Conservation (phyloP, 2,888 invertebrate genomes). For the Prosapia bicincta region DNA sequence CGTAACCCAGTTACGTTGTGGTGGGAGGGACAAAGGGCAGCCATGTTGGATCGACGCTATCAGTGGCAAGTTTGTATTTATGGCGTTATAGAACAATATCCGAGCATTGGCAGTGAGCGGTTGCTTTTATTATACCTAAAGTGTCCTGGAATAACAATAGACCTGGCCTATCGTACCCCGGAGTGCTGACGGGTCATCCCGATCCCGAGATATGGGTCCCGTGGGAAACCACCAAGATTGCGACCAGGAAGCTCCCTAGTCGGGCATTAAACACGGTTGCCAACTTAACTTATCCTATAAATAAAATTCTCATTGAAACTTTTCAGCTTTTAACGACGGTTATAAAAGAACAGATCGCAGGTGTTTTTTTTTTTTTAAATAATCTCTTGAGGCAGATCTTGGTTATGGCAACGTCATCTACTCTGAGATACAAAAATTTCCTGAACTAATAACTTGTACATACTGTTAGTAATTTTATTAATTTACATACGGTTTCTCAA, state of each 20-base stretch:
- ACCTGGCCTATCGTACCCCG: background rate
- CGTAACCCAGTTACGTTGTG: background rate
- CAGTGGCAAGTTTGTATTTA: background rate
- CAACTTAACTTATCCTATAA: background rate
- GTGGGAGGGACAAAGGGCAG: background rate
- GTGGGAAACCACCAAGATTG: background rate
- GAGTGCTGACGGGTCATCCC: background rate
- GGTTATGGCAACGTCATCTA: too few species aligned
- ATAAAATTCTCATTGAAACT: background rate
- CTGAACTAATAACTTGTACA: too few species aligned
- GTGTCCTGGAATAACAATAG: background rate
- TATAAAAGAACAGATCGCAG: background rate
- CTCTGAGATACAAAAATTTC: too few species aligned
- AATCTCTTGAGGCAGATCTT: too few species aligned
- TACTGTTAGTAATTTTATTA: too few species aligned
- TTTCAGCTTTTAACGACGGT: background rate
- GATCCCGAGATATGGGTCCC: background rate
- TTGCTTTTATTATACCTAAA: background rate
- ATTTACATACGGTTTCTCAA: too few species aligned
- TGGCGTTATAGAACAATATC: background rate
- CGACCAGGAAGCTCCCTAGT: background rate
- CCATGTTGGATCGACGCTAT: background rate
- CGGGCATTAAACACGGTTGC: background rate
- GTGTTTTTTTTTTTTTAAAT: too few species aligned
- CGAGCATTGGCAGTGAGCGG: background rate